Conservation (phyloP, 2,113 vertebrate genomes). For the Calidris pugnax region DNA sequence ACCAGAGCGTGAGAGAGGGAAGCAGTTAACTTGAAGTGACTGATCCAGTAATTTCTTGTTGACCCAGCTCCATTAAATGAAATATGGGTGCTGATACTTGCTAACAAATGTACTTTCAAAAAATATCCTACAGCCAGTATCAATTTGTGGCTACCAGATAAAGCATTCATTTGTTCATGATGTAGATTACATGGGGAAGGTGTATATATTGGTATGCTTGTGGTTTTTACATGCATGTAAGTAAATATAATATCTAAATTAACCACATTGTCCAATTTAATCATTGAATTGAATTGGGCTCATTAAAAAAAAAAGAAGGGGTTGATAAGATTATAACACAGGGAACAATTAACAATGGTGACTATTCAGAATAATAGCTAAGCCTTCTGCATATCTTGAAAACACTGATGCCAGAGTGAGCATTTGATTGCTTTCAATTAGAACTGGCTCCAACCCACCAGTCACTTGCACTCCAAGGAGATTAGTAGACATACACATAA, state of each 20-base stretch:
- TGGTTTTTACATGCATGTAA: not conserved
- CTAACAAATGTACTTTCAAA: not conserved
- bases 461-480: not conserved
- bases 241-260: not conserved
- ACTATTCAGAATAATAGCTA: not conserved
- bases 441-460: not conserved
- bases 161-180: not conserved
- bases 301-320: not conserved
- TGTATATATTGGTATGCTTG: not conserved
- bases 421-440: not conserved
- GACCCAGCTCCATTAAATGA: not conserved
- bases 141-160: not conserved
- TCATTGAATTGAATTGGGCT: not conserved
- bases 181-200: not conserved
- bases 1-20: not conserved
- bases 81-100: not conserved
- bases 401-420: not conserved
- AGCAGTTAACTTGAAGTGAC: not conserved
- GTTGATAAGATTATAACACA: not conserved
- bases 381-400: not conserved
- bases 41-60: not conserved
- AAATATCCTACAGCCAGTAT: not conserved
- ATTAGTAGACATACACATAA: not conserved
- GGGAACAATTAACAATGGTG: not conserved
- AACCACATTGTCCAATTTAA: not conserved